Percentiles rank a stretch among this genome's conserved stretches.
Evolutionary conservation across 2,888 invertebrate genomes (phyloP).

Genomic region (Nephrotoma flavescens): DNA sequence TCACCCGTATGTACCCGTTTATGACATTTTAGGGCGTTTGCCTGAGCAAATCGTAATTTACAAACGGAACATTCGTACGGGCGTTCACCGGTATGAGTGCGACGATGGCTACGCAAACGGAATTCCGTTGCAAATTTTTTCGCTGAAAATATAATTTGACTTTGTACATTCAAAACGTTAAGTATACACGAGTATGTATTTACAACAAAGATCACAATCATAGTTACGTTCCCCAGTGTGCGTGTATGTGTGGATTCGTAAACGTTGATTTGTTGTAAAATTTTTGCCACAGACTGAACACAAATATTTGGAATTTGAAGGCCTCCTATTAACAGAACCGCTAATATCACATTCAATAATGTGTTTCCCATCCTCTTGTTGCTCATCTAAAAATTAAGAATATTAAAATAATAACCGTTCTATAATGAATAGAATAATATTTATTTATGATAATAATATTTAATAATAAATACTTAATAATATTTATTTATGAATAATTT

Average conservation of each 20-base stretch:
- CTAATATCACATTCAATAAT: background rate
- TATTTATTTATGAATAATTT: no score
- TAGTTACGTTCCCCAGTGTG: constrained; percentile 23
- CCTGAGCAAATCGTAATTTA: constrained; percentile 20
- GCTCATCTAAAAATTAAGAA: background rate
- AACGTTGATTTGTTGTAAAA: constrained; percentile 13
- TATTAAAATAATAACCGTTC: background rate
- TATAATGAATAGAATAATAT: no score
- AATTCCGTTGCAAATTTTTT: constrained; percentile 23
- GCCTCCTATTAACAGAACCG: background rate
- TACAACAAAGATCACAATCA: constrained; percentile 21
- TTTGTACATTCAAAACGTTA: background rate
- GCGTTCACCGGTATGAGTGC: constrained; percentile 21
- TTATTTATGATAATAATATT: no score
- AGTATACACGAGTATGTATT: constrained; percentile 9
- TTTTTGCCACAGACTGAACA: constrained; percentile 13
- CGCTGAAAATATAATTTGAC: constrained; percentile 12
- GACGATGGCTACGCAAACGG: constrained; percentile 20
- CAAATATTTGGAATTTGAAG: constrained; percentile 10
- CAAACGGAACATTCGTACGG: constrained; percentile 22
- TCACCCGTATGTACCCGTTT: constrained; percentile 23
- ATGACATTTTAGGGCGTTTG: constrained; percentile 22
- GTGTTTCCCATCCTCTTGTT: background rate
- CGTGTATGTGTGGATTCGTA: constrained; percentile 18
- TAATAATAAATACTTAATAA: no score